Percentiles rank a stretch among this genome's conserved stretches.
Evolutionary conservation across 53 echinoderm and acorn worm genomes (phyloP).

Genomic region (Paracentrotus lividus): DNA sequence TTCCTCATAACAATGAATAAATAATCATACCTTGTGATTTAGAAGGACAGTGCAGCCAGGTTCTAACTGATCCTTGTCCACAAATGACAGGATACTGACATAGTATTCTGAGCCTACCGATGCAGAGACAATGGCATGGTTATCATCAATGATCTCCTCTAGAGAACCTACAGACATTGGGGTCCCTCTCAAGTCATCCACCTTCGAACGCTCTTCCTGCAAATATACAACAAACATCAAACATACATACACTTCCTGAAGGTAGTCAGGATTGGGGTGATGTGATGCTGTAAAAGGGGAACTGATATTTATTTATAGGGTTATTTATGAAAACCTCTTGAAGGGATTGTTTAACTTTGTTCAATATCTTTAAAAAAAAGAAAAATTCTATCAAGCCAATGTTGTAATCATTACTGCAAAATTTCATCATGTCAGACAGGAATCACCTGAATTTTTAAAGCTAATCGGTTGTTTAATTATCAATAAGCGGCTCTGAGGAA

Average conservation of each 20-base stretch:
- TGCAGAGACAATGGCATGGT: constrained; percentile 97
- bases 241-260: neutral
- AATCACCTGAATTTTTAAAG: no score
- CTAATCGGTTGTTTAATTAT: no score
- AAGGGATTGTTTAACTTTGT: no score
- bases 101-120: constrained; percentile 98
- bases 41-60: constrained; percentile 97
- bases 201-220: constrained; percentile 97
- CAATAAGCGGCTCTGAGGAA: no score
- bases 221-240: neutral
- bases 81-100: constrained; percentile 98
- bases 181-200: constrained; percentile 97
- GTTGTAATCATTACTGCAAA: no score
- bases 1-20: neutral
- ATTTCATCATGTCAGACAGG: no score
- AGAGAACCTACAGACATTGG: constrained; percentile 98
- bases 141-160: constrained; percentile 99
- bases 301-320: no score
- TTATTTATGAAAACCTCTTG: no score
- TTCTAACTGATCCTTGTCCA: constrained; percentile 97
- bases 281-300: no score
- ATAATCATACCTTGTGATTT: constrained; percentile 89
- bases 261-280: no score
- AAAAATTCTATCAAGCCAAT: no score
- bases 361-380: no score